Evolutionary conservation across 2,113 vertebrate species (phyloP), one percentile per base, ranked within the genome.

Genomic region (Dicentrarchus labrax): DNA sequence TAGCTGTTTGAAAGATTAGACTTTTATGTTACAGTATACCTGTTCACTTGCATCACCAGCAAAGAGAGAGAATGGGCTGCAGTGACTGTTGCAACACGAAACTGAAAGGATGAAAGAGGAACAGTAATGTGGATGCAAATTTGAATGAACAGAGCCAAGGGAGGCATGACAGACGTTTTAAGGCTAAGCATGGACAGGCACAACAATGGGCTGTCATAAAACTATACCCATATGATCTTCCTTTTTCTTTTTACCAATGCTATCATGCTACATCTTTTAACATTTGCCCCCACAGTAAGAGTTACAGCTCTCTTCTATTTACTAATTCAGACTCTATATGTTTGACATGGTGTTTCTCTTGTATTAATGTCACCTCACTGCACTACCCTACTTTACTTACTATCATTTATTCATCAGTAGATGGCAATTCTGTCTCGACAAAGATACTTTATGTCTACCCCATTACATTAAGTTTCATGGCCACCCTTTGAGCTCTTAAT

Each of bases 21-120:
- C 65, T 80, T 76, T 83, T 60, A 64, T 79, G 66, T 68, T 76
- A 53, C 54, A 22, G n/a, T 54, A 48, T 30, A 84, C 80, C 67
- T 83, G 60, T 61, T 30, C 61, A 61, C 21, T 73, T 64, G 47
- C 19, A 78, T 82, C 69, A 50, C 36, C 48, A 2, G 48, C 61
- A 60, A 19, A 80, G 68, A 82, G 17, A 30, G n/a, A 21, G 21
- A 62, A 39, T 17, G 62, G 21, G 11, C 50, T 13, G 54, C 39
- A 22, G 67, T 17, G 54, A 75, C 41, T 79, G 81, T 24, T 57
- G 73, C 65, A 67, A 60, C 68, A n/a, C 4, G 43, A 72, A 50
- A 60, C 48, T 64, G 56, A 68, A 53, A 38, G 24, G 65, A 78
- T 50, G 41, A 82, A 74, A 74, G 59, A 54, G 80, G 10, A 38